A percentile compares a stretch with the other conserved stretches of the same genome.
Conservation (phyloP, 2,113 vertebrate genomes). For the Caranx melampygus region DNA sequence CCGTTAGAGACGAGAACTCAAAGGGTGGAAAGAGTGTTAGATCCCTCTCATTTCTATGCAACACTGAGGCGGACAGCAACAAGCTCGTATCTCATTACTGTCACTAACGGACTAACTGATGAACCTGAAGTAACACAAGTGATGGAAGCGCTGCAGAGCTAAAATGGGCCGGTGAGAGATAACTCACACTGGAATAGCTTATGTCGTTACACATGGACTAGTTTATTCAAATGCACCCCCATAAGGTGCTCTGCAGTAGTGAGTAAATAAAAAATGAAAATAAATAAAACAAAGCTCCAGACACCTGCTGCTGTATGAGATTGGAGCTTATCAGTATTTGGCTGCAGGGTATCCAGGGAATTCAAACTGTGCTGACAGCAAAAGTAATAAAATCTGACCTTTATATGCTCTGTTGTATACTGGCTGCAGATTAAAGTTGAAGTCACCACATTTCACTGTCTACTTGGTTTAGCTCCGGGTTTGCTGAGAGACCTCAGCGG, state of each 20-base stretch:
- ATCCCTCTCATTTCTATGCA: slow-evolving; percentile 29
- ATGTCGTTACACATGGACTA: background rate
- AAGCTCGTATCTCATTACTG: slow-evolving; percentile 11
- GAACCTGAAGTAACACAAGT: background rate
- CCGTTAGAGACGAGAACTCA: slow-evolving; percentile 23
- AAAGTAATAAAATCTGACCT: slow-evolving; percentile 24
- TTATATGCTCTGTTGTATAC: background rate
- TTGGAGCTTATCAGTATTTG: background rate
- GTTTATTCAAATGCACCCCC: background rate
- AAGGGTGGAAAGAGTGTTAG: background rate
- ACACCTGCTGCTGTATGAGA: background rate
- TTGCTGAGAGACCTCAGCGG: background rate
- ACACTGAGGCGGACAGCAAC: slow-evolving; percentile 8
- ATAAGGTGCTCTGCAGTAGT: background rate
- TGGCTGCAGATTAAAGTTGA: slow-evolving; percentile 9
- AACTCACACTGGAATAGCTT: background rate
- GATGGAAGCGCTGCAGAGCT: background rate
- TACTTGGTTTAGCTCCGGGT: slow-evolving; percentile 3
- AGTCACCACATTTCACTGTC: slow-evolving; percentile 9
- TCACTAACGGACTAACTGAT: background rate
- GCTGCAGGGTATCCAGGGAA: background rate
- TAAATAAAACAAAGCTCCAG: background rate
- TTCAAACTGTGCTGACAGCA: background rate
- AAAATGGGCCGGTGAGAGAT: background rate
- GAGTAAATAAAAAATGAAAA: background rate